Evolutionary conservation across 2,888 invertebrate genomes (phyloP).

Genomic region (Volucella inanis): DNA sequence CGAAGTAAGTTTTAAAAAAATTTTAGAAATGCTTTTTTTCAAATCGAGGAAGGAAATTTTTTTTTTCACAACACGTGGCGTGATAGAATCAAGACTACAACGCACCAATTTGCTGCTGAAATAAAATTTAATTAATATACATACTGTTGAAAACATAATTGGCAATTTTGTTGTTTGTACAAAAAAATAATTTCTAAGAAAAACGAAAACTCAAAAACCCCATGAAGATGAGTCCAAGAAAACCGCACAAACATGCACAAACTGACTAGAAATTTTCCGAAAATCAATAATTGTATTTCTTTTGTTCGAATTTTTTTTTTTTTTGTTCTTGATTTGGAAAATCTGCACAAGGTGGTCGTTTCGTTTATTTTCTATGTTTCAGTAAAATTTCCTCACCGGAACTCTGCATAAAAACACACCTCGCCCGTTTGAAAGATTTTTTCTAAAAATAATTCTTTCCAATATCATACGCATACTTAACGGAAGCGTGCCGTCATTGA

Average conservation of each 20-base stretch:
- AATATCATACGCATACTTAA: conserved; percentile 26
- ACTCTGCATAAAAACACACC: conserved; percentile 39
- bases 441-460: conserved; percentile 54
- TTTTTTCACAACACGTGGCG: too few species aligned
- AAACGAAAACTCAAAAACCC: background rate
- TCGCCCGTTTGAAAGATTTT: conserved; percentile 11
- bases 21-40: too few species aligned
- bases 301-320: conserved; percentile 23
- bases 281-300: conserved; percentile 21
- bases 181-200: conserved; percentile 17
- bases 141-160: conserved; percentile 29
- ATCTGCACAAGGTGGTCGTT: conserved; percentile 61
- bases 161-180: conserved; percentile 7
- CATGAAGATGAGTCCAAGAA: background rate
- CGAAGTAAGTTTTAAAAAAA: too few species aligned
- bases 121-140: conserved; percentile 1
- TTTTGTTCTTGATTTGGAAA: conserved; percentile 20
- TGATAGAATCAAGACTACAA: too few species aligned
- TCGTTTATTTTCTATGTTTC: conserved; percentile 26
- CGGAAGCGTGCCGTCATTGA: conserved; percentile 59
- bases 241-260: too few species aligned
- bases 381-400: conserved; percentile 44
- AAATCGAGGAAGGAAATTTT: too few species aligned
- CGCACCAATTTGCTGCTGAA: background rate
- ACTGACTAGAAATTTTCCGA: background rate